phyloP scores from a whole-genome alignment of 2,888 invertebrate genomes.

The Eupithecia tripunctaria region DNA sequence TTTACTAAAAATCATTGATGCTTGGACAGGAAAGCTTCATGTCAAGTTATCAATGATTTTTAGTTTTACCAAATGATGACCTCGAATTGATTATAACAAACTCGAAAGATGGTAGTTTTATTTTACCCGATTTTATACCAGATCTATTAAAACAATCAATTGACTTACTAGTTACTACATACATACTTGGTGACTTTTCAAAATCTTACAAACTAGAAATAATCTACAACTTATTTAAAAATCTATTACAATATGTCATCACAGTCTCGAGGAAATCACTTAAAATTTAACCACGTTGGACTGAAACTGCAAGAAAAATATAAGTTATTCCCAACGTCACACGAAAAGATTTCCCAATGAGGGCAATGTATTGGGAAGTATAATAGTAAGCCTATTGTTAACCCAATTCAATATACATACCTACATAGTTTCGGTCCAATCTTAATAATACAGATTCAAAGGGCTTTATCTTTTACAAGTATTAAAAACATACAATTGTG shows the following conservation, averaged over 20 bases:
- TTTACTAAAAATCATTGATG: no score
- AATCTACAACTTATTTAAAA: slow-evolving; percentile 23
- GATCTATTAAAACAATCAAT: neutral
- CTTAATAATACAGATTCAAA: neutral
- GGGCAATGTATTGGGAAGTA: neutral
- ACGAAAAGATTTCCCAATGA: no score
- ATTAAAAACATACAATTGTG: neutral
- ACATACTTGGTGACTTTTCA: neutral
- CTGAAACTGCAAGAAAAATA: slow-evolving; percentile 24
- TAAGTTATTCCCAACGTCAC: no score
- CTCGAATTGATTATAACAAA: neutral
- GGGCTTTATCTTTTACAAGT: neutral
- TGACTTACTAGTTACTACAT: neutral
- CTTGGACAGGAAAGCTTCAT: no score
- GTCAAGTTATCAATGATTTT: neutral
- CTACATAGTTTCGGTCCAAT: neutral
- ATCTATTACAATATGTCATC: slow-evolving; percentile 63
- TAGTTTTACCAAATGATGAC: neutral
- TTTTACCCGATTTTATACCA: neutral
- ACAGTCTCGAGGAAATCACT: slow-evolving; percentile 80
- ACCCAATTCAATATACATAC: neutral
- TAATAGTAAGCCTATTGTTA: neutral
- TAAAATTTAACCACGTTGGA: slow-evolving; percentile 64
- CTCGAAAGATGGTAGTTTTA: neutral
- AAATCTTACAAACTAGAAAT: neutral